Evolutionary conservation across 2,888 invertebrate species (phyloP).

Genomic region (Hyalella azteca): DNA sequence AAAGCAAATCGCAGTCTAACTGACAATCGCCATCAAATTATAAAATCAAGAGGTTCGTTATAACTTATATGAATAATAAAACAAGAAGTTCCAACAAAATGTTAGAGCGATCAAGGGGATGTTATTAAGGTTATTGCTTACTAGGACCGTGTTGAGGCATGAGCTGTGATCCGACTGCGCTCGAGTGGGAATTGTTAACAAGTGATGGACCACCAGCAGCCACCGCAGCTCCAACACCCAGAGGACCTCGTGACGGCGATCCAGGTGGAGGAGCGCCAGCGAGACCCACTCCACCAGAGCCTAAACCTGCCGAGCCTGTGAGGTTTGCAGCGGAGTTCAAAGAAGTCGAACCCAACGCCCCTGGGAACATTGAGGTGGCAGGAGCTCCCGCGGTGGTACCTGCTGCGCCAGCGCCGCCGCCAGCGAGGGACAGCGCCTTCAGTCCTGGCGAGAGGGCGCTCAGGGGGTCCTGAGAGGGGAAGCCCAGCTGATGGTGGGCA

Average conservation of each 20-base stretch:
- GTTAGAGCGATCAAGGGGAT: neutral
- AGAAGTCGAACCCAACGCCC: neutral
- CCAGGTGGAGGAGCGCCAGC: neutral
- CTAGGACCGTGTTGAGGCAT: neutral
- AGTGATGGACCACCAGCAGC: constrained; percentile 12
- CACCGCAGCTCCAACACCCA: neutral
- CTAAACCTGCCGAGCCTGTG: neutral
- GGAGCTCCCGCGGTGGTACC: neutral
- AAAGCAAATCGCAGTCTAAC: neutral
- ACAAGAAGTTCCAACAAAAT: neutral
- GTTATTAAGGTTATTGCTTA: neutral
- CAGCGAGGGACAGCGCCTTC: constrained; percentile 45
- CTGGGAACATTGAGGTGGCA: neutral
- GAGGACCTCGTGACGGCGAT: constrained; percentile 21
- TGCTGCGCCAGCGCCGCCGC: constrained; percentile 49
- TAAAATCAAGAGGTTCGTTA: neutral
- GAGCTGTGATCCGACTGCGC: neutral
- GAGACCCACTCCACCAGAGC: neutral
- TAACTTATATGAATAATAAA: too few relatives aligned
- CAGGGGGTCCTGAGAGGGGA: constrained; percentile 31
- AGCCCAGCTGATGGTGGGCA: constrained; percentile 17
- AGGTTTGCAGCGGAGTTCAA: neutral
- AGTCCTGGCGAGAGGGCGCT: constrained; percentile 48
- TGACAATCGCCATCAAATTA: neutral
- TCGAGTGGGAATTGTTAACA: neutral